Conservation (phyloP, 2,797 vertebrate genomes). For the Pipistrellus nathusii region DNA sequence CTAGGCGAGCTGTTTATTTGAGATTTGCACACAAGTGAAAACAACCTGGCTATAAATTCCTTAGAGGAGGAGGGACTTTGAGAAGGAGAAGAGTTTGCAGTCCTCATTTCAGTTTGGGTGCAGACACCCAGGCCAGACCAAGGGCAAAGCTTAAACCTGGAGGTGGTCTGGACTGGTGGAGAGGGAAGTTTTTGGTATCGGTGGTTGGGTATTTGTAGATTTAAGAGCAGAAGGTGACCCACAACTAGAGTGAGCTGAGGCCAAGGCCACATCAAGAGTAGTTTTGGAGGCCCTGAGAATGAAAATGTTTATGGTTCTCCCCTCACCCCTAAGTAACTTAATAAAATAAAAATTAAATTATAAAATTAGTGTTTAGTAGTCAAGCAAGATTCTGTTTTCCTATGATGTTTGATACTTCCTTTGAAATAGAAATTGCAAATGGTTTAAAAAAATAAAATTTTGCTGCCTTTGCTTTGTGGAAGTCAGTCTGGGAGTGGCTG, state of each 20-base stretch:
- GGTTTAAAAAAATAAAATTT: background rate
- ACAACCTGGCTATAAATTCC: constrained; percentile 13
- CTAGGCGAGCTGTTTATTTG: constrained; percentile 50
- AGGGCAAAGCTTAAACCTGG: background rate
- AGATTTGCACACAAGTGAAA: constrained; percentile 54
- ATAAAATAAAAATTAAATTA: background rate
- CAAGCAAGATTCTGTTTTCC: background rate
- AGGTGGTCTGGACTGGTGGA: background rate
- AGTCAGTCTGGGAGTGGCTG: background rate
- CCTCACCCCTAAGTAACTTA: background rate
- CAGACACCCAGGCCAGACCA: background rate
- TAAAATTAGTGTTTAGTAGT: background rate
- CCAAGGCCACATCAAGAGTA: background rate
- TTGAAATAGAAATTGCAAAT: background rate
- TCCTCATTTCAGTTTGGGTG: background rate
- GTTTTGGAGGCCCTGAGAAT: background rate
- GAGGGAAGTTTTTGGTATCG: background rate
- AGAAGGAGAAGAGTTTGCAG: background rate
- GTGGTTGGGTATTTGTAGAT: background rate
- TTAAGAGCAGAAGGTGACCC: background rate
- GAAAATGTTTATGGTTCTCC: background rate
- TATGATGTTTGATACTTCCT: background rate
- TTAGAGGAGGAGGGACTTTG: background rate
- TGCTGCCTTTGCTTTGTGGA: background rate
- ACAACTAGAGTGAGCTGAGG: background rate